Evolutionary conservation across 1,140 invertebrate genomes (phyloP).

Genomic region (Caenorhabditis brenneri): DNA sequence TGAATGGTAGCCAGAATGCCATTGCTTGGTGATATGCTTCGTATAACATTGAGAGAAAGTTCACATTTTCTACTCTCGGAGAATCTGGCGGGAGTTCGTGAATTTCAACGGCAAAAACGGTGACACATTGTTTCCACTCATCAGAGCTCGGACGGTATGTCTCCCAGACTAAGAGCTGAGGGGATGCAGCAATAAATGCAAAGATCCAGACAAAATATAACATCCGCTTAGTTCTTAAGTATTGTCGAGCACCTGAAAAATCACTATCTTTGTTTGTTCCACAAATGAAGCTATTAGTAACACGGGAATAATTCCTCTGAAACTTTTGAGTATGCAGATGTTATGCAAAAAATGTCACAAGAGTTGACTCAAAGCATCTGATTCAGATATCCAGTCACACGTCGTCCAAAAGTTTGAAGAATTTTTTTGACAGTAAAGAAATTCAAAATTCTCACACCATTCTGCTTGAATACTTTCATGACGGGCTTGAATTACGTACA

Average conservation of each 20-base stretch:
- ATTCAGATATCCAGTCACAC: no score
- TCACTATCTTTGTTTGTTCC: no score
- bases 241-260: slow-evolving; percentile 56
- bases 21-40: slow-evolving; percentile 27
- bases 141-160: slow-evolving; percentile 54
- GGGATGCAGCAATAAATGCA: slow-evolving; percentile 62
- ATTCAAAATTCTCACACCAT: no score
- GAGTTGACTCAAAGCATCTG: no score
- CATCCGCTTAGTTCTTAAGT: slow-evolving; percentile 58
- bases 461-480: no score
- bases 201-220: slow-evolving; percentile 59
- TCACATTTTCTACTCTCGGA: not conserved
- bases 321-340: no score
- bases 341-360: no score
- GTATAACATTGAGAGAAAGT: not conserved
- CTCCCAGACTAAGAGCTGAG: slow-evolving; percentile 64
- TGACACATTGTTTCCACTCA: slow-evolving; percentile 63
- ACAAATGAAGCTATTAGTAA: no score
- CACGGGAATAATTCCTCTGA: no score
- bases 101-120: slow-evolving; percentile 56
- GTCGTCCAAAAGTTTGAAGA: no score
- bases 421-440: no score
- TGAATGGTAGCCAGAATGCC: not conserved
- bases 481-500: no score
- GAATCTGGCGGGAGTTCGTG: not conserved